Evolutionary conservation across 1,140 invertebrate species (phyloP).

Genomic region (Dufourea novaeangliae): DNA sequence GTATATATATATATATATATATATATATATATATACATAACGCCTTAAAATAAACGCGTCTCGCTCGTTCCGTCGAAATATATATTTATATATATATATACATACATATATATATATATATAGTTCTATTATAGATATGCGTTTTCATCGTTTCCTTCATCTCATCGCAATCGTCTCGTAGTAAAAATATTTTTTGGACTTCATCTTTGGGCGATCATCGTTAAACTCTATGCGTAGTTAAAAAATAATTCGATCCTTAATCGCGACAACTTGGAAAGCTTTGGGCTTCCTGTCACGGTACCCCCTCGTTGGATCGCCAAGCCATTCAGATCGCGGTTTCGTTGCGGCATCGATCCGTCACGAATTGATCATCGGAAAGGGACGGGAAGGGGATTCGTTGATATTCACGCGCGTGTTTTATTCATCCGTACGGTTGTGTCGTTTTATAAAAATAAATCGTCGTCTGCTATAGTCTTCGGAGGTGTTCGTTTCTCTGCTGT

Average conservation of each 20-base stretch:
- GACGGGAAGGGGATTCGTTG: conserved; percentile 1
- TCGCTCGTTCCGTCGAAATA: conserved; percentile 50
- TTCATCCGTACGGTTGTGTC: not conserved
- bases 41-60: conserved; percentile 59
- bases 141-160: conserved; percentile 13
- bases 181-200: conserved; percentile 78
- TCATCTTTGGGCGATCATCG: conserved; percentile 74
- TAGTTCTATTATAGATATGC: conserved; percentile 57
- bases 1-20: conserved; percentile 51
- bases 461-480: conserved; percentile 5
- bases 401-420: conserved; percentile 17
- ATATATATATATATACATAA: conserved; percentile 63
- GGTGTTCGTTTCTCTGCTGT: too few species aligned
- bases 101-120: too few species aligned
- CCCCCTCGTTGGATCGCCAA: conserved; percentile 16
- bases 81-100: too few species aligned
- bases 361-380: not conserved
- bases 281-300: conserved; percentile 14
- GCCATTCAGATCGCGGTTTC: conserved; percentile 12
- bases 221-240: conserved; percentile 56
- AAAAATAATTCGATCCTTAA: conserved; percentile 59
- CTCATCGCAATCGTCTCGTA: conserved; percentile 50
- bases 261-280: conserved; percentile 24
- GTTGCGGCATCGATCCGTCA: not conserved
- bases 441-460: conserved; percentile 61